Evolutionary conservation across 1,140 invertebrate species (phyloP), one percentile per base, ranked within the genome.

Genomic region (Radopholus similis): DNA sequence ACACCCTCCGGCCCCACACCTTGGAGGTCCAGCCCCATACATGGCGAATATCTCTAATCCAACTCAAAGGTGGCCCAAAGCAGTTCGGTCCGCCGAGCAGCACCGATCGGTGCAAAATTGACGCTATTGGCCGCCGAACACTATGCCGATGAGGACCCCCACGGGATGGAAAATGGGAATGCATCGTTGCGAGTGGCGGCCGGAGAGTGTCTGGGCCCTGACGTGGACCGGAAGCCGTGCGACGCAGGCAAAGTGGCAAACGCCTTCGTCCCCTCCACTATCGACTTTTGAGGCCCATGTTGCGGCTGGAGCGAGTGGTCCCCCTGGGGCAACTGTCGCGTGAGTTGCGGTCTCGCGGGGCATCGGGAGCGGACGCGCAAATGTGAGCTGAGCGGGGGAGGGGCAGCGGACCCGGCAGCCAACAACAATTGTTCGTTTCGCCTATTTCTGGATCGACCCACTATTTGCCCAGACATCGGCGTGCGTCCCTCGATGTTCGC

Each of bases 41-140:
- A 5, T 13, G 18, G 21, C 23, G 21, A 44, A 13, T 58, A 32
- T 2, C 26, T 37, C 28, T 1, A 59, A 40, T 2, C 21, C 28
- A 42, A 3, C 18, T 23, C 34, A 47, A 47, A 47, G 42, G 59
- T 62, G 42, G 23, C 28, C 49, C 59, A 62, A 62, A 62, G 59
- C 47, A 42, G 21, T 32, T 30, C 59, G 28, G 57, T 59, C 13
- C 42, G 38, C 8, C 59, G 59, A 47, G 40, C 59, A 23, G 37
- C 40, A 21, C 18, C 47, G 49, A 62, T 62, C 49, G 47, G 59
- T 28, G 28, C 59, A 6, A 62, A 62, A 62, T 62, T 62, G 32
- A 28, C 18, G 11, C 37, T 62, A 42, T n/a, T 32, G n/a, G 32
- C 35, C 13, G 35, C 23, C 11, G 42, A 49, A 40, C 32, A 62